Evolutionary conservation across 2,797 vertebrate species (phyloP), one percentile per base, ranked within the genome.

Genomic region (Eutrigla gurnardus): DNA sequence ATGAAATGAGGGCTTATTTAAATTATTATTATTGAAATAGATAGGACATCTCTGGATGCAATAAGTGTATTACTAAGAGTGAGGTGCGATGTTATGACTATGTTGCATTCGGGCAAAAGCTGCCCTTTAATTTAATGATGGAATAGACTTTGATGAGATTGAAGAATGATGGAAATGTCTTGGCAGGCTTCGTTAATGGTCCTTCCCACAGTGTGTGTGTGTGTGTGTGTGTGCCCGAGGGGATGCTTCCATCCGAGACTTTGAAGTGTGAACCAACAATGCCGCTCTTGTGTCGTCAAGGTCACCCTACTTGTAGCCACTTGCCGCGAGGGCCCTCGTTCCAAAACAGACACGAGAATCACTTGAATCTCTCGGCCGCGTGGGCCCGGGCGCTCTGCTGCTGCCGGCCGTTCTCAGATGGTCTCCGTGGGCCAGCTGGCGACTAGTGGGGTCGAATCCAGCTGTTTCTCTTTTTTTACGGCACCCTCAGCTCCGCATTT

Each of bases 11-110:
- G 72, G 25, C 25, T 25, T 25, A 25, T 25, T 25, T 1, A 25
- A 25, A 25, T 25, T 25, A 74, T 87, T 87, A 85, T 88, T 85
- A 76, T 81, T 64, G 70, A 84, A 79, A 77, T 36, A 64, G 72
- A 79, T 73, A 47, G 17, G 47, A 75, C 70, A 77, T 87, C 78
- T 25, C 33, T 7, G 18, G 80, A 68, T 63, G n/a, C 55, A 78
- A 71, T 76, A 53, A 47, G 3, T 36, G 42, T 66, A 2, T 85
- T 81, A 82, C 79, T 57, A 76, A 57, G 65, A 75, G 25, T 1
- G 15, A 86, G 77, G 67, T 72, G 67, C 37, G 55, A 64, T 76
- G 80, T 86, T 46, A 70, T 76, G n/a, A 67, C 52, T 63, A 25
- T 25, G 39, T 65, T 82, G 4, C 77, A 85, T 77, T 53, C 43